A percentile compares a stretch with the other conserved stretches of the same genome.
These are phyloP conservation scores for Tenebrio molitor DNA, from an alignment of 1,140 invertebrate genomes.

Conservation along the genomic window DNA sequence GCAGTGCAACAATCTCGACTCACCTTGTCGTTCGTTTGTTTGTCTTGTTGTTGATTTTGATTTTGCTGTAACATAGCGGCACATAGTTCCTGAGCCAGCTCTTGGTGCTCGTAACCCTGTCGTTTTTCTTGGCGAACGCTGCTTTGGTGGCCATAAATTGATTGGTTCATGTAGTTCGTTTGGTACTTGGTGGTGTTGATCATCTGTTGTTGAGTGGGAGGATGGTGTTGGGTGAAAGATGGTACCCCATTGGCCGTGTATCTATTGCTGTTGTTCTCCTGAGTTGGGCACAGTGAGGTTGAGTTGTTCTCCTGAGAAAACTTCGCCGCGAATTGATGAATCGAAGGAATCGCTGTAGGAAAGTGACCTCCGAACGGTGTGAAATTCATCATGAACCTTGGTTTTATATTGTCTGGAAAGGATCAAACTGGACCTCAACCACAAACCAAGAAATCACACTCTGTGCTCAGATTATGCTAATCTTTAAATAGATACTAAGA, in stretches of 20 bases:
- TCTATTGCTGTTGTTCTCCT: constrained; percentile 60
- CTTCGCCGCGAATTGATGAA: constrained; percentile 74
- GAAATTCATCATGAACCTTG: constrained; percentile 71
- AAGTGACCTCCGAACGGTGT: constrained; percentile 76
- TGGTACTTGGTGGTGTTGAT: constrained; percentile 60
- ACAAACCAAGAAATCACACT: neutral
- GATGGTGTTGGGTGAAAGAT: constrained; percentile 65
- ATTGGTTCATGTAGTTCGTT: constrained; percentile 61
- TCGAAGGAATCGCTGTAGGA: constrained; percentile 73
- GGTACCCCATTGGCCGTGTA: constrained; percentile 65
- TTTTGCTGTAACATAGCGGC: constrained; percentile 61
- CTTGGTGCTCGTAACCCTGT: constrained; percentile 61
- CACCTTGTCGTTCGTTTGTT: constrained; percentile 28
- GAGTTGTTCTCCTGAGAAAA: constrained; percentile 68
- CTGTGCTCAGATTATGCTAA: neutral
- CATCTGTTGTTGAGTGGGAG: constrained; percentile 61
- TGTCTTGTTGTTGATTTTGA: constrained; percentile 53
- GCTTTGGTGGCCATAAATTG: constrained; percentile 55
- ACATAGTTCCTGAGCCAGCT: constrained; percentile 63
- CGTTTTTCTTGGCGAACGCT: constrained; percentile 59
- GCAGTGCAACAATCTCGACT: neutral
- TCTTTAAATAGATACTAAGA: constrained; percentile 3
- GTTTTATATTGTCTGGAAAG: constrained; percentile 48
- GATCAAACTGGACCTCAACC: neutral
- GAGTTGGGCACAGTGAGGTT: constrained; percentile 55